phyloP scores from a whole-genome alignment of 2,797 vertebrate species.

The Typhlichthys subterraneus region DNA sequence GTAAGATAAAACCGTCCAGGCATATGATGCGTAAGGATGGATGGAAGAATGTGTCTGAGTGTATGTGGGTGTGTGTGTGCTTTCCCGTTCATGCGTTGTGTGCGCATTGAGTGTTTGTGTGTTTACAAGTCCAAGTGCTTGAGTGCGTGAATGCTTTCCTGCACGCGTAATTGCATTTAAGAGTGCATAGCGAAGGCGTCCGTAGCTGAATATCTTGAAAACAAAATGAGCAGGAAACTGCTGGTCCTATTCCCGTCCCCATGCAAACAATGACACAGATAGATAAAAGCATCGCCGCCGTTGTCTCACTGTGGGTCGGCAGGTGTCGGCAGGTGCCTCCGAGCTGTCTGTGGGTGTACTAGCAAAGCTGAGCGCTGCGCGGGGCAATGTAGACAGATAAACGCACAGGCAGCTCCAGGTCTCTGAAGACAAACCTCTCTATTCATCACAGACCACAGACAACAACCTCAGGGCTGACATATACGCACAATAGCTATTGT shows the following conservation, averaged over 20 bases:
- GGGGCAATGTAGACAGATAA: slow-evolving; percentile 41
- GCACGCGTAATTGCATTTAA: neutral
- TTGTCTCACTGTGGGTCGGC: neutral
- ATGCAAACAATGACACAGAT: slow-evolving; percentile 20
- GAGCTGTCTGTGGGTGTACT: slow-evolving; percentile 24
- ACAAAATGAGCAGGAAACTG: neutral
- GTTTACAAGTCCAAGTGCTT: no score
- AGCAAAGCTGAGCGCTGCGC: slow-evolving; percentile 17
- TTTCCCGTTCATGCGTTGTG: no score
- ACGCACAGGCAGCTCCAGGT: slow-evolving; percentile 43
- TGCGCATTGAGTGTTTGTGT: no score
- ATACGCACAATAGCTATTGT: slow-evolving; percentile 32
- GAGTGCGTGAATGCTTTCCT: no score
- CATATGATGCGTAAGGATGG: no score
- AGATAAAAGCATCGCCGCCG: neutral
- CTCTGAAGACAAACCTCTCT: slow-evolving; percentile 33
- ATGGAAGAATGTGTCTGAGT: no score
- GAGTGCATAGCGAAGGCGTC: slow-evolving; percentile 1
- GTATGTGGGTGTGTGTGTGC: no score
- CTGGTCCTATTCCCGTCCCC: neutral
- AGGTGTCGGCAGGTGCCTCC: neutral
- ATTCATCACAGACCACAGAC: slow-evolving; percentile 50
- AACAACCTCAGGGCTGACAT: neutral
- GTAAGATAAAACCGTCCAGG: no score
- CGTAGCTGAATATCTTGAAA: neutral